Evolutionary conservation across 2,888 invertebrate species (phyloP).

Genomic region (Axea sp.): DNA sequence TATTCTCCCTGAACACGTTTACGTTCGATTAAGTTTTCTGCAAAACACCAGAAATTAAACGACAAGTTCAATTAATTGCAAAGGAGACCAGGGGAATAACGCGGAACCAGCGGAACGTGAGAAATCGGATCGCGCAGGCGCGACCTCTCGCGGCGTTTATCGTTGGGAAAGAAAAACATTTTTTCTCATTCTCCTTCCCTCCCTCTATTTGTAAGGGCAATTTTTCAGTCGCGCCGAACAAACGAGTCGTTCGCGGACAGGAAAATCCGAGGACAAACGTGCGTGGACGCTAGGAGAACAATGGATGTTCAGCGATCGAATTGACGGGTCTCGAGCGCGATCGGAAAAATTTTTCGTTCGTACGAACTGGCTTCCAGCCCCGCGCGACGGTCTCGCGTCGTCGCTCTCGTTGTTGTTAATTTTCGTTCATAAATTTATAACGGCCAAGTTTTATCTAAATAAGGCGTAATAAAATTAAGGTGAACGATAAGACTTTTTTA

Average conservation of each 20-base stretch:
- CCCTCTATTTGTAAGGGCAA: no score
- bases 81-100: constrained; percentile 14
- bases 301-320: constrained; percentile 5
- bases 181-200: not conserved
- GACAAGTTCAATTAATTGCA: constrained; percentile 33
- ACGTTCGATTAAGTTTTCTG: constrained; percentile 35
- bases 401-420: constrained; percentile 41
- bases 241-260: no score
- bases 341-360: no score
- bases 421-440: constrained; percentile 44
- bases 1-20: constrained; percentile 19
- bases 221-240: no score
- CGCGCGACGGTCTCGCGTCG: constrained; percentile 33
- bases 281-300: no score
- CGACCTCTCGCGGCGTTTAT: constrained; percentile 22
- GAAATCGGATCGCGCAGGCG: constrained; percentile 34
- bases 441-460: constrained; percentile 39
- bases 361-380: constrained; percentile 32
- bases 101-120: constrained; percentile 26
- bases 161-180: not conserved
- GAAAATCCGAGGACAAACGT: no score
- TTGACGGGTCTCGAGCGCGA: constrained; percentile 23
- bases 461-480: constrained; percentile 49
- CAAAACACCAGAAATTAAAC: constrained; percentile 20
- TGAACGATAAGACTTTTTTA: constrained; percentile 32